Base-by-base conservation (phyloP, 2,888 invertebrate genomes). In the Cactoblastis cactorum region DNA sequence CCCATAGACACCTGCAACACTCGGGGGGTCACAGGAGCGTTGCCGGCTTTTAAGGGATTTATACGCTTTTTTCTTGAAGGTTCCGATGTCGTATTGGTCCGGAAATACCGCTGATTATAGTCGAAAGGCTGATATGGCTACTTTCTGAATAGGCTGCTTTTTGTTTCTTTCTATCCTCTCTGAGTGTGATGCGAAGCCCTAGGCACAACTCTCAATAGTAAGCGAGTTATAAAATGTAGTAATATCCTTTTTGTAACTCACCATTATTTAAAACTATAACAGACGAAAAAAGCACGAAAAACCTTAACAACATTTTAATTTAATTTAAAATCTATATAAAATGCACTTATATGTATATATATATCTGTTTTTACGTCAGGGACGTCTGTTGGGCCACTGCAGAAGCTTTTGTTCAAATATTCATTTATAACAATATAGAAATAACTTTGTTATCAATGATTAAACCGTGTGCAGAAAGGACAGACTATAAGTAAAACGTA, bases 281-380 rank as follows among this genome's bases (percentile, higher is more conserved):
- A 46, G 72, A 28, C 8, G 8, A 68, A 41, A 81, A 67, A 45
- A 83, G 63, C 53, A 80, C 52, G 56, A 81, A 59, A 64, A 75
- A 75, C 66, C 76, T 78, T 12, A 65, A 22, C 55, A 71, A 74
- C 85, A 85, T 84, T 58, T 66, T 77, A 28, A 50, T 33, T 39
- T 54, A 24, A 14, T 59, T n/a, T n/a, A n/a, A 57, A 55, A 62
- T 60, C 55, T 59, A 62, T 57, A 64, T 58, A 54, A 59, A 3
- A 18, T 33, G 19, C 32, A 38, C 18, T 39, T 32, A 41, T 18
- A 28, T 28, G 8, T 28, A n/a, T n/a, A n/a, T n/a, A n/a, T 35
- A 49, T 35, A 50, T 53, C 56, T 58, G 49, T 53, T 53, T 59
- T 59, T 57, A 55, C 62, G 59, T 56, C 63, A 58, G n/a, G 45